Evolutionary conservation across 2,113 vertebrate species (phyloP), one percentile per base, ranked within the genome.

Genomic region (Nematolebias whitei): DNA sequence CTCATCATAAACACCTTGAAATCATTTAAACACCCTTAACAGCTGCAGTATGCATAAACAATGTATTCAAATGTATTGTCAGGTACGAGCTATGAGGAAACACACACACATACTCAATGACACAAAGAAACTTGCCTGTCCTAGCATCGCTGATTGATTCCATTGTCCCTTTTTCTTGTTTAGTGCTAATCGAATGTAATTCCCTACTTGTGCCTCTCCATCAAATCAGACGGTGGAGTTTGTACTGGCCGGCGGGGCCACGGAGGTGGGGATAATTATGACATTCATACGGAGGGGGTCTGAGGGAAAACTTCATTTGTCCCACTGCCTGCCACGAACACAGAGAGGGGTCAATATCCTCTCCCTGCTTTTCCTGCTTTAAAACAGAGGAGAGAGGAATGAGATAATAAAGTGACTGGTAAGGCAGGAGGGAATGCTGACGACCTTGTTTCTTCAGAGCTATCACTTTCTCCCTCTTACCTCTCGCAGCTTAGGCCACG

Each of bases 141-240:
- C 69, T 50, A 68, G 70, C 85, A 74, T 68, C 81, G 74, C 85
- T 90, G 90, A 91, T 92, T 87, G 90, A 93, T 91, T 87, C 85
- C 63, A 79, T 86, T 78, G 83, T 92, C 86, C 72, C 83, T 76
- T 89, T 82, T 83, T 92, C 90, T 89, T 93, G 90, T 91, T 92
- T 91, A 90, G 86, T 84, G 84, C 88, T 92, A 92, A 92, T 92
- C 86, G 85, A 90, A 92, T 91, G 90, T 91, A 92, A 92, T 92
- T 91, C 89, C 85, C 81, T 20, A 60, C 66, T 79, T 81, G 88
- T 71, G 66, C 79, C 87, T 88, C 90, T 91, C 87, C 87, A 89
- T 92, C 88, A 89, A 83, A 86, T 87, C 78, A 79, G 83, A 86
- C 88, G 75, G 83, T 67, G 69, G 71, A 80, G 85, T 85, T 86